A percentile compares a stretch with the other conserved stretches of the same genome.
Evolutionary conservation across 2,888 invertebrate species (phyloP).

Genomic region (Drosophila picticornis): DNA sequence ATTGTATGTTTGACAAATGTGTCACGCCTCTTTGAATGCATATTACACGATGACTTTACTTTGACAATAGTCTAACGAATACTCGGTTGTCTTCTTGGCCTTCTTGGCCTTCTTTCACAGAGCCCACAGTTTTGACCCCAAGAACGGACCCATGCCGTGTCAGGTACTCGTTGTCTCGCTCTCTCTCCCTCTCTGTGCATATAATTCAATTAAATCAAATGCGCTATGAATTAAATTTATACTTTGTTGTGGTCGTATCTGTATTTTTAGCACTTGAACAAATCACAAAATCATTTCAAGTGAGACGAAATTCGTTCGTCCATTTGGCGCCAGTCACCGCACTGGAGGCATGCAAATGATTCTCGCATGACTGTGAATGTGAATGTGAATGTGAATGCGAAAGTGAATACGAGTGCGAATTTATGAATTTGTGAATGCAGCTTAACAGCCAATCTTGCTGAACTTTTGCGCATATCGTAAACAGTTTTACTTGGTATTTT

Average conservation of each 20-base stretch:
- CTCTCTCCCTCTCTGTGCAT: neutral
- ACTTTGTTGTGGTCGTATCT: slow-evolving; percentile 4
- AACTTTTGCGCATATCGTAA: slow-evolving; percentile 30
- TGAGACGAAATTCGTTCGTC: slow-evolving; percentile 12
- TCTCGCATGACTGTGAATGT: slow-evolving; percentile 22
- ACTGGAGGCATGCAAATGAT: slow-evolving; percentile 62
- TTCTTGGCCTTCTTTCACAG: neutral
- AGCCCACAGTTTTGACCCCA: slow-evolving; percentile 43
- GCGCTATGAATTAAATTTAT: slow-evolving; percentile 36
- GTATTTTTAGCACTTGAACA: slow-evolving; percentile 60
- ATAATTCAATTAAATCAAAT: slow-evolving; percentile 70
- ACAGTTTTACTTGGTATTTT: slow-evolving; percentile 38
- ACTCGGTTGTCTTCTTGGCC: neutral
- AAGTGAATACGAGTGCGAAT: neutral
- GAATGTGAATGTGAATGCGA: slow-evolving; percentile 4
- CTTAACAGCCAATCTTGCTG: slow-evolving; percentile 29
- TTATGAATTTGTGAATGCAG: slow-evolving; percentile 20
- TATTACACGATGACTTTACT: slow-evolving; percentile 20
- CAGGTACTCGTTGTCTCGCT: slow-evolving; percentile 43
- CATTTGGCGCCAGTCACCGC: slow-evolving; percentile 63
- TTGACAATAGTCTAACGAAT: neutral
- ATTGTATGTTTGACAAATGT: slow-evolving; percentile 61
- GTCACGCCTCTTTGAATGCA: slow-evolving; percentile 51
- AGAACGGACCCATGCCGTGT: slow-evolving; percentile 35
- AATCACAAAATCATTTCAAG: slow-evolving; percentile 54